phyloP scores from a whole-genome alignment of 2,113 vertebrate species.

The Scophthalmus maximus region DNA sequence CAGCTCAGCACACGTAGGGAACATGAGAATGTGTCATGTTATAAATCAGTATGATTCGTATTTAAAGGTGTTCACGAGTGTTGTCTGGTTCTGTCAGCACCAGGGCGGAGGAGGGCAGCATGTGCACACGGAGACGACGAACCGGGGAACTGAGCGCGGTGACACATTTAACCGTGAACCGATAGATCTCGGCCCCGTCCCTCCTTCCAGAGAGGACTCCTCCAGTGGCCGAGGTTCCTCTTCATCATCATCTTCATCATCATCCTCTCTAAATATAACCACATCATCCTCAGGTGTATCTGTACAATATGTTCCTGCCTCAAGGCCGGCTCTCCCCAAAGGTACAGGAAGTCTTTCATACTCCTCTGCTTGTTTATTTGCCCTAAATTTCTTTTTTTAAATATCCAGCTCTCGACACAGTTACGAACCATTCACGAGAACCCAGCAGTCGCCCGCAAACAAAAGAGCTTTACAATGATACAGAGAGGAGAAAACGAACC shows the following conservation, averaged over 20 bases:
- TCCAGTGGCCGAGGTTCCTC: slow-evolving; percentile 44
- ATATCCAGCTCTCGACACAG: neutral
- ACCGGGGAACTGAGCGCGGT: slow-evolving; percentile 66
- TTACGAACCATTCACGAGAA: neutral
- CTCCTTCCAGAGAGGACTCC: slow-evolving; percentile 51
- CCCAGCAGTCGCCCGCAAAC: neutral
- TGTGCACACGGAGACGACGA: slow-evolving; percentile 23
- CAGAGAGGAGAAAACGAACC: neutral
- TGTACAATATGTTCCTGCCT: slow-evolving; percentile 42
- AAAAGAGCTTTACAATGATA: neutral
- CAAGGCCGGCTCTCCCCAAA: slow-evolving; percentile 76
- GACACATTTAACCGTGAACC: slow-evolving; percentile 64
- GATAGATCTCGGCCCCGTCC: neutral
- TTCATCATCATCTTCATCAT: slow-evolving; percentile 51
- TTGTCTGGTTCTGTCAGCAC: slow-evolving; percentile 20
- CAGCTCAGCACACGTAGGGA: slow-evolving; percentile 49
- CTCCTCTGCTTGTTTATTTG: neutral
- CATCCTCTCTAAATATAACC: slow-evolving; percentile 55
- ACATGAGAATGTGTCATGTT: neutral
- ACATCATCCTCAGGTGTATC: slow-evolving; percentile 58
- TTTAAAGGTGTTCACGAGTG: neutral
- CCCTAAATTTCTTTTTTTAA: neutral
- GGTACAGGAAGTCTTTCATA: slow-evolving; percentile 57
- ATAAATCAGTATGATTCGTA: too few relatives aligned
- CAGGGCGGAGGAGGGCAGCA: slow-evolving; percentile 33